phyloP scores from a whole-genome alignment of 2,797 vertebrate genomes.

The Valencia hispanica region DNA sequence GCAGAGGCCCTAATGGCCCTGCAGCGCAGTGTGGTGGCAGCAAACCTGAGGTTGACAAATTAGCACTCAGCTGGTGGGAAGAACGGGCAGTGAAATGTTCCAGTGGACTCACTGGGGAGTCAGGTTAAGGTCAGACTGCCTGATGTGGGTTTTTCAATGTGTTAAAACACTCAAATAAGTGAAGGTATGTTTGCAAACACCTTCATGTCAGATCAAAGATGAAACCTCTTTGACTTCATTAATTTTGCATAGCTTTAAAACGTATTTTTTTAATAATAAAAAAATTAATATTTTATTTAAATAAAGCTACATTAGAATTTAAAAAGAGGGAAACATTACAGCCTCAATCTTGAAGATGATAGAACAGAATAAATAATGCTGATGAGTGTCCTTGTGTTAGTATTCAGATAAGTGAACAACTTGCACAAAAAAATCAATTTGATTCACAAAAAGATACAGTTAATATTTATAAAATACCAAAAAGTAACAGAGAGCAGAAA shows the following conservation, averaged over 20 bases:
- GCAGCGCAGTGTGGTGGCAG: constrained; percentile 42
- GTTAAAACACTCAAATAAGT: constrained; percentile 41
- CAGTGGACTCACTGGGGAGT: constrained; percentile 39
- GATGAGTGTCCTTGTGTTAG: neutral
- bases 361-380: neutral
- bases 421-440: neutral
- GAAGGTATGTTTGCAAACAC: constrained; percentile 6
- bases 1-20: constrained; percentile 56
- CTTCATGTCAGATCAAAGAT: constrained; percentile 1
- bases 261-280: no score
- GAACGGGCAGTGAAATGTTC: constrained; percentile 21
- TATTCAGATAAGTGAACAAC: neutral
- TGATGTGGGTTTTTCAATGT: constrained; percentile 30
- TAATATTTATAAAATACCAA: neutral
- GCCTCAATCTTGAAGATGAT: neutral
- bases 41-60: constrained; percentile 65
- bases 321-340: neutral
- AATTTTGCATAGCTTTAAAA: neutral
- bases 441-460: neutral
- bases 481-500: neutral
- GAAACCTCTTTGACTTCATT: neutral
- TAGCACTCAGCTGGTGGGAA: constrained; percentile 58
- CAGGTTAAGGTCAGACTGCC: constrained; percentile 60
- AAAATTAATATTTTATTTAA: neutral
- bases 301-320: neutral